Base-by-base conservation (phyloP, 2,113 vertebrate genomes). In the Pterocles gutturalis region DNA sequence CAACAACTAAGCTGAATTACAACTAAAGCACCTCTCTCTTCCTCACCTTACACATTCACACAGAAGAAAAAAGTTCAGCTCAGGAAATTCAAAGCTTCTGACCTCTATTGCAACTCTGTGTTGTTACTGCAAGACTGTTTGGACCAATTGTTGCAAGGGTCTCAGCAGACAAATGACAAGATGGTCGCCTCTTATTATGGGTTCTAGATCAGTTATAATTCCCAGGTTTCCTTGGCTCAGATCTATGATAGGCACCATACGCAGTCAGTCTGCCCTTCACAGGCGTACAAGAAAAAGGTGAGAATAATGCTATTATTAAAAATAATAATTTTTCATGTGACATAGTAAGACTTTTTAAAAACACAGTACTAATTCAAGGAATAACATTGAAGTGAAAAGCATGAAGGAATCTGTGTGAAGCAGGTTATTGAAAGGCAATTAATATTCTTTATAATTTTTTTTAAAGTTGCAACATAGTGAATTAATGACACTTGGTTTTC, bases 231-330 rank as follows among this genome's bases (percentile, higher is more conserved):
- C 77, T 64, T n/a, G 5, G 18, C 57, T 92, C 86, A 78, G 33
- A 43, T 41, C 29, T 5, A 7, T 1, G 5, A 73, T 19, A 58
- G 43, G 9, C 10, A 57, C 4, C 11, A 14, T 4, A 20, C 2
- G 2, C 31, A 70, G 9, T 48, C 28, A 55, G 5, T 58, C 28
- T 80, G 18, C 20, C 7, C 29, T 54, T 72, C 72, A 54, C 13
- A 81, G 25, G 13, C 17, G 4, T 66, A 66, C 28, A 53, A 65
- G 28, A 41, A 76, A 72, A 53, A 57, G 13, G 3, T 13, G 16
- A 77, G 25, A 62, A 62, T 17, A 78, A 73, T 53, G 9, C 1
- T 28, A 61, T 4, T 11, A 66, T 62, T 65, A 77, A 76, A 87
- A 95, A 22, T 17, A 46, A 31, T 54, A 22, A 31, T 62, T 71